Evolutionary conservation across 2,113 vertebrate genomes (phyloP), one percentile per base, ranked within the genome.

Genomic region (Haemorhous mexicanus): DNA sequence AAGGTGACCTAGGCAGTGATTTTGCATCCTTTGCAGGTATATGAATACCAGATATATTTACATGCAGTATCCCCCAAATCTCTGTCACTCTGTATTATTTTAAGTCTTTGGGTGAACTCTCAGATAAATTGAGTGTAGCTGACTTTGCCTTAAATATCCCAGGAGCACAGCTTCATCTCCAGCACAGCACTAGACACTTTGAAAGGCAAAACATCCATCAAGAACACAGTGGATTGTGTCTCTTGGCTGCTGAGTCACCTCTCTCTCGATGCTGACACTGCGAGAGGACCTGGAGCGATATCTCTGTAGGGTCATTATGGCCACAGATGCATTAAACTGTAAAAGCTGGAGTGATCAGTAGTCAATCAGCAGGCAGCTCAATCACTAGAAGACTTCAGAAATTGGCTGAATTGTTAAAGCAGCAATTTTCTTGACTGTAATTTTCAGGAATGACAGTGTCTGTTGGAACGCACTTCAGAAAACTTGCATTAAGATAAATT

Each of bases 201-300:
- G 76, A 79, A 78, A 79, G 10, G 16, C 21, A 90, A 76, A 80
- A n/a, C 14, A 21, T 35, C 47, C 46, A 13, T 69, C 70, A 76
- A 18, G 74, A 91, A 8, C 35, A 5, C 28, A 58, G 22, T 70
- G 66, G 69, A 50, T 8, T n/a, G 13, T 81, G 44, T 62, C 56
- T 70, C 90, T 85, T 50, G 44, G 16, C 50, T 95, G 88, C 84
- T 85, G 91, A 93, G 53, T 89, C 84, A 87, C 46, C n/a, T 74
- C 35, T 56, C 35, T 77, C 22, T 56, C 56, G 16, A 0, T 32
- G 30, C 46, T 74, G 87, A 87, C 26, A 37, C 44, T 17, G 67
- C 18, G 9, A 28, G 43, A 84, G 15, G 16, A 53, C 39, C 82
- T 56, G 53, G 22, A 87, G 32, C 15, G 8, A 32, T 50, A 8